Percentiles rank a stretch among this genome's conserved stretches.
phyloP scores from a whole-genome alignment of 2,888 invertebrate species.

The Odontothrips loti region DNA sequence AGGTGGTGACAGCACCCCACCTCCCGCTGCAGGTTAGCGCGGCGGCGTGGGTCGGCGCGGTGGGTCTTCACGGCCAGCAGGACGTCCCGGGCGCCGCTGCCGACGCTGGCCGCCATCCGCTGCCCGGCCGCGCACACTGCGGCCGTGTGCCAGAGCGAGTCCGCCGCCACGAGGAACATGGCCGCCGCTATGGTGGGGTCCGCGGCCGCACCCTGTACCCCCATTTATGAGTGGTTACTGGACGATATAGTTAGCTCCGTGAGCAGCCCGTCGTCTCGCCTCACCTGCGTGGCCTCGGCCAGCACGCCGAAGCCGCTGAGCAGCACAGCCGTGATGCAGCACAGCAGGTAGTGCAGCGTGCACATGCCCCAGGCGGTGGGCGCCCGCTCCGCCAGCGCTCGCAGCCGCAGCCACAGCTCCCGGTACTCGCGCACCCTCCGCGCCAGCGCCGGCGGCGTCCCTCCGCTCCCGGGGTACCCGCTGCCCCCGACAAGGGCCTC shows the following conservation, averaged over 20 bases:
- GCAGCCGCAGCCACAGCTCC: background rate
- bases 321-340: background rate
- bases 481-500: too few relatives aligned
- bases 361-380: background rate
- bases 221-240: too few relatives aligned
- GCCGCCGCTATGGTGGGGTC: background rate
- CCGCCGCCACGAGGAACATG: background rate
- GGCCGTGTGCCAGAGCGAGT: slow-evolving; percentile 13
- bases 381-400: background rate
- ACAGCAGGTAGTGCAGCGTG: background rate
- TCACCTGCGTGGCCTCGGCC: background rate
- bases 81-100: background rate
- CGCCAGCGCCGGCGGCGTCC: too few relatives aligned
- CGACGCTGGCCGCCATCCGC: background rate
- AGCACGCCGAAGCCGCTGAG: background rate
- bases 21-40: background rate
- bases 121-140: background rate
- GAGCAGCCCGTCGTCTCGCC: background rate
- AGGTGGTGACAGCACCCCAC: background rate
- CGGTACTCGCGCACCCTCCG: background rate
- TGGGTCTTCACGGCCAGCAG: background rate
- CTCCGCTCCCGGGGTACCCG: too few relatives aligned
- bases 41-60: background rate
- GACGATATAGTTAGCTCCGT: background rate
- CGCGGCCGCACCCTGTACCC: background rate